Percentiles rank a stretch among this genome's conserved stretches.
Evolutionary conservation across 1,140 invertebrate species (phyloP).

Genomic region (Ceratitis capitata): DNA sequence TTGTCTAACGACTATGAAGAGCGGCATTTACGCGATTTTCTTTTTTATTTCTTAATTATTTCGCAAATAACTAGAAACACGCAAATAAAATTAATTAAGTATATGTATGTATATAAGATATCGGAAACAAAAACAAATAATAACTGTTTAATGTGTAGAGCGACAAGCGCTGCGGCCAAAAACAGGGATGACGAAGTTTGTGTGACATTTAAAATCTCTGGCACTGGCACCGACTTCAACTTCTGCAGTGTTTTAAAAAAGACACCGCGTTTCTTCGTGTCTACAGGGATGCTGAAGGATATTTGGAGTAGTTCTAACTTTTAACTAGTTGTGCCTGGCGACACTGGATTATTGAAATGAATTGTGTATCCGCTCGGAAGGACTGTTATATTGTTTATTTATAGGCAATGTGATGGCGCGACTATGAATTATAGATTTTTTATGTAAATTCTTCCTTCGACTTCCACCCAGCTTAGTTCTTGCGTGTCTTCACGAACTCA

Average conservation of each 20-base stretch:
- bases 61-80: constrained; percentile 40
- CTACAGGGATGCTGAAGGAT: neutral
- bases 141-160: neutral
- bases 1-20: constrained; percentile 35
- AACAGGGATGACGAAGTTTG: neutral
- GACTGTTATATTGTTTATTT: too few relatives aligned
- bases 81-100: constrained; percentile 32
- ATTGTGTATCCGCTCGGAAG: too few relatives aligned
- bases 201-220: constrained; percentile 1
- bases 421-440: neutral
- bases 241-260: neutral
- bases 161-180: neutral
- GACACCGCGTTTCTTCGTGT: neutral
- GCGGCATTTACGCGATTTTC: neutral
- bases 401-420: neutral
- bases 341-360: neutral
- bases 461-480: neutral
- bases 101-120: too few relatives aligned
- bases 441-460: neutral
- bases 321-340: neutral
- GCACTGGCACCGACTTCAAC: neutral
- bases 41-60: constrained; percentile 30
- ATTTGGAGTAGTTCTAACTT: neutral
- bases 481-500: constrained; percentile 67
- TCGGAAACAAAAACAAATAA: constrained; percentile 12